phyloP scores from a whole-genome alignment of 92 coral and sea anemone genomes.

The Metridium senile region DNA sequence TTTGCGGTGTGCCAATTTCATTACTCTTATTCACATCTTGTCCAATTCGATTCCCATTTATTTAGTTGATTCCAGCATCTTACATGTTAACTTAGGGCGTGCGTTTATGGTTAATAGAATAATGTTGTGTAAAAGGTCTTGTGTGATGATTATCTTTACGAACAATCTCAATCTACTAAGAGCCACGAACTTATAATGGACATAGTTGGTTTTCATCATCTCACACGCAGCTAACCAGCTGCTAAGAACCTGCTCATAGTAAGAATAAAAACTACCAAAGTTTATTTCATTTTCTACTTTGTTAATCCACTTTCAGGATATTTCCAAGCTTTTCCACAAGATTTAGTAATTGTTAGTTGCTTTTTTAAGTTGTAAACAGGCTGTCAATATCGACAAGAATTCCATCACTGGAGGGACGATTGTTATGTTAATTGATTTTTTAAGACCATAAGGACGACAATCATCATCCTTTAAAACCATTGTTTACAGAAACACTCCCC shows the following conservation, averaged over 20 bases:
- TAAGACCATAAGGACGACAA: constrained; percentile 1
- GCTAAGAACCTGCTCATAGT: constrained; percentile 20
- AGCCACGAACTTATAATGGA: constrained; percentile 38
- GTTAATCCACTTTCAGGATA: too few species aligned
- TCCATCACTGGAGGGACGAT: constrained; percentile 15
- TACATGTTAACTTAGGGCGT: constrained; percentile 5
- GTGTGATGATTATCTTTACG: constrained; percentile 5
- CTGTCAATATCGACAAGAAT: too few species aligned
- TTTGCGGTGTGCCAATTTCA: constrained; percentile 29
- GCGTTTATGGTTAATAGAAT: constrained; percentile 9
- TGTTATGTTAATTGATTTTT: constrained; percentile 29
- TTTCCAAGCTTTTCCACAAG: too few species aligned
- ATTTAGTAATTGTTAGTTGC: too few species aligned
- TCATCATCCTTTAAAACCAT: constrained; percentile 27
- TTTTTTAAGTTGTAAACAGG: too few species aligned
- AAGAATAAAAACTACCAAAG: neutral
- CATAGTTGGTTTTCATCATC: constrained; percentile 16
- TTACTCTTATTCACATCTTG: neutral
- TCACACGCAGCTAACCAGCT: constrained; percentile 18
- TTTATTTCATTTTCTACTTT: too few species aligned
- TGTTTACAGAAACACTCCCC: constrained; percentile 21
- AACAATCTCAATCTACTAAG: constrained; percentile 36
- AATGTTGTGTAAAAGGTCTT: neutral
- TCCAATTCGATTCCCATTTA: constrained; percentile 3
- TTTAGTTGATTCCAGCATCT: neutral